Evolutionary conservation across 2,113 vertebrate species (phyloP).

Genomic region (Seriola aureovittata): DNA sequence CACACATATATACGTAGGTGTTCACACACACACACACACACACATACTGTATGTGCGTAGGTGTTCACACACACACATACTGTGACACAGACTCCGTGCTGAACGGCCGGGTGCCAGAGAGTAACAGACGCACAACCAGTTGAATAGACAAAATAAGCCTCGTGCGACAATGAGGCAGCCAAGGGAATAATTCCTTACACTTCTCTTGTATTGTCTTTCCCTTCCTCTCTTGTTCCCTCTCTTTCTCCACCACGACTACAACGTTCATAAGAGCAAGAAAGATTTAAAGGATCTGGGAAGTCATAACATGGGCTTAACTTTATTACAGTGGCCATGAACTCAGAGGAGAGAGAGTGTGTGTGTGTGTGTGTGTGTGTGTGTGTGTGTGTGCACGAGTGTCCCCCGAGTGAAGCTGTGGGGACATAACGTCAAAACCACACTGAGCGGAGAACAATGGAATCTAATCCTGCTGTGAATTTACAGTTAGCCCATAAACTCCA

Average conservation of each 20-base stretch:
- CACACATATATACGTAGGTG: slow-evolving; percentile 31
- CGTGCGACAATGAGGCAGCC: neutral
- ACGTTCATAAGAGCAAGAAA: slow-evolving; percentile 23
- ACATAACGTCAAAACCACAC: slow-evolving; percentile 4
- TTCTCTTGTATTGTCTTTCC: neutral
- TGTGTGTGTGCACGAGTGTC: neutral
- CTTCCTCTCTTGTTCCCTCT: neutral
- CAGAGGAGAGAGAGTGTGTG: slow-evolving; percentile 4
- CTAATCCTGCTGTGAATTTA: slow-evolving; percentile 15
- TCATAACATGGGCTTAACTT: slow-evolving; percentile 61
- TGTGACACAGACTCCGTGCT: slow-evolving; percentile 27
- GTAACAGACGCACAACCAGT: slow-evolving; percentile 27
- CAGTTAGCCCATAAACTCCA: neutral
- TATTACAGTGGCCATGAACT: slow-evolving; percentile 42
- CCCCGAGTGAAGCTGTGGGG: neutral
- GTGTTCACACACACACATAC: slow-evolving; percentile 47
- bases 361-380: neutral
- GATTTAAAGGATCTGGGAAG: slow-evolving; percentile 58
- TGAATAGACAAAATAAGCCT: slow-evolving; percentile 32
- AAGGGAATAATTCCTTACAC: slow-evolving; percentile 13
- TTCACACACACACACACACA: slow-evolving; percentile 26
- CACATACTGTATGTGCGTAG: slow-evolving; percentile 42
- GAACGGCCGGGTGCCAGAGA: neutral
- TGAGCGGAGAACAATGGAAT: neutral
- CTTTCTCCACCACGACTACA: neutral